Evolutionary conservation across 2,797 vertebrate species (phyloP), one percentile per base, ranked within the genome.

Genomic region (Leptodactylus fallax): DNA sequence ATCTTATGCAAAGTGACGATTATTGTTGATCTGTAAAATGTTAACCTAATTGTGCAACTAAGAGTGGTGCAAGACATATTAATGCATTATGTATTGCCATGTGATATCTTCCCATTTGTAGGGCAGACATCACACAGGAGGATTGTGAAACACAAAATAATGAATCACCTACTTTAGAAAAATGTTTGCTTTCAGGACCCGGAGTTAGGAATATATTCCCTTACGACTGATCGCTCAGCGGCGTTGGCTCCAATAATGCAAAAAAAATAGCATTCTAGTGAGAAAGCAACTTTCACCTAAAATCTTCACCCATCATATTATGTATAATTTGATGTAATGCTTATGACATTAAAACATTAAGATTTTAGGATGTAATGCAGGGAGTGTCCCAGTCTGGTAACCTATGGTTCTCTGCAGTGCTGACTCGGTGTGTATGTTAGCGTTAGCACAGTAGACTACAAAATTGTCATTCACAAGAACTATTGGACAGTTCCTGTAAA

Each of bases 41-140:
- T 81, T 90, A 93, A 91, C 88, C 91, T 94, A 95, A 95, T 93
- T 95, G 91, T 89, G 67, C 88, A 93, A 92, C 93, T 94, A 95
- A 85, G 91, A 92, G 93, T 95, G 93, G 88, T 93, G 93, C 91
- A 93, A 94, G 85, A 85, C 83, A 85, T 91, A 93, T 96, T 94
- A 95, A 90, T 96, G 90, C 85, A 95, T 96, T 94, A 95, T 96
- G 96, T 93, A 95, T 93, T 90, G 90, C 85, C 86, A 91, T 90
- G 80, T 90, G 90, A 93, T 93, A 94, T 81, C 90, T 90, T 91
- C 90, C 84, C 83, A 89, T 93, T 93, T 92, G 84, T 92, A 91
- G 90, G 84, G 89, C 88, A 91, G 91, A 87, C 87, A 90, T 17
- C 85, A 90, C 84, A 89, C 76, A 67, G 72, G 91, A 93, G 90